phyloP scores from a whole-genome alignment of 2,888 invertebrate genomes.

The Drosophila eohydei region DNA sequence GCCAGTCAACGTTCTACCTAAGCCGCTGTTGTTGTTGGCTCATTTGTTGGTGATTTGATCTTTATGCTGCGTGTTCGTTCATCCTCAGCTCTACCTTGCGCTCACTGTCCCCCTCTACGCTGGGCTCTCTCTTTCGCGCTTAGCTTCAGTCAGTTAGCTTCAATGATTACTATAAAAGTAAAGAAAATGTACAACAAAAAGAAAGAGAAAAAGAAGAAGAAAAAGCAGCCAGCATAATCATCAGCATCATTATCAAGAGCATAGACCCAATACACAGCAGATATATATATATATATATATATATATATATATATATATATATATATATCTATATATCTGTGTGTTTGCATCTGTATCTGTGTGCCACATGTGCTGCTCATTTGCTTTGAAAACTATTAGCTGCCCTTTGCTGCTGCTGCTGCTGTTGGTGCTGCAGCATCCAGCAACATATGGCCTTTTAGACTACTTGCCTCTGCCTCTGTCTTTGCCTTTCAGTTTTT shows the following conservation, averaged over 20 bases:
- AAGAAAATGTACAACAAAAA: constrained; percentile 36
- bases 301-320: constrained; percentile 6
- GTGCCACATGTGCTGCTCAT: constrained; percentile 79
- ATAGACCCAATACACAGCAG: constrained; percentile 25
- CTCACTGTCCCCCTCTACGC: neutral
- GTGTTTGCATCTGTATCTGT: constrained; percentile 27
- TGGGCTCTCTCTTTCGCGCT: neutral
- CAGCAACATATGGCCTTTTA: constrained; percentile 71
- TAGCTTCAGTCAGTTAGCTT: constrained; percentile 59
- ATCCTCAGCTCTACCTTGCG: constrained; percentile 22
- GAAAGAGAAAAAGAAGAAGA: neutral
- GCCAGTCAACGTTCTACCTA: neutral
- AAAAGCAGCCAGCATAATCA: constrained; percentile 67
- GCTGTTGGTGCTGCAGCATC: constrained; percentile 39
- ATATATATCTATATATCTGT: constrained; percentile 18
- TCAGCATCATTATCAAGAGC: constrained; percentile 58
- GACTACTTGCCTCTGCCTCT: constrained; percentile 47
- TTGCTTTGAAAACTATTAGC: constrained; percentile 80
- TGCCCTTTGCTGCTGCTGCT: constrained; percentile 50
- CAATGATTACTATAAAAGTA: constrained; percentile 71
- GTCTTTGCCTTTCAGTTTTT: constrained; percentile 43
- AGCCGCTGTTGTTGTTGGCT: constrained; percentile 54
- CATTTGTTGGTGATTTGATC: constrained; percentile 79
- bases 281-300: constrained; percentile 4
- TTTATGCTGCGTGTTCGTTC: constrained; percentile 55